Conservation (phyloP, 2,113 vertebrate species). For the Helogale parvula region DNA sequence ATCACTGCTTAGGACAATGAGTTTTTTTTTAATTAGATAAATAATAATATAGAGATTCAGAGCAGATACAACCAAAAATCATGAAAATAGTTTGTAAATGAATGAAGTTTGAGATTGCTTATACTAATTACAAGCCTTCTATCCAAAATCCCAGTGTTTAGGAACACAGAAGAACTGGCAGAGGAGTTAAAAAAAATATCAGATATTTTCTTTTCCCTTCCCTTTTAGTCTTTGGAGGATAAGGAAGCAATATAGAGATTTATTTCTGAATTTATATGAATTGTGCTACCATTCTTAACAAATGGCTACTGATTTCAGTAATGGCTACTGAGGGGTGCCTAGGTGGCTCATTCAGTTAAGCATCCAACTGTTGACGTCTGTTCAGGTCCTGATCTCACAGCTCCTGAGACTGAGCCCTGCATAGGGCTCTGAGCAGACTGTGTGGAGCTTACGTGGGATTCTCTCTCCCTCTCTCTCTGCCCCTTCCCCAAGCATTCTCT, state of each 20-base stretch:
- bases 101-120: slow-evolving; percentile 17
- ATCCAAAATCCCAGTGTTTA: slow-evolving; percentile 3
- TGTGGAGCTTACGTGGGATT: too few relatives aligned
- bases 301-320: neutral
- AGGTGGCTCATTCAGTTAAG: too few relatives aligned
- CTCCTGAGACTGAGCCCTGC: too few relatives aligned
- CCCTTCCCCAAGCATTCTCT: too few relatives aligned
- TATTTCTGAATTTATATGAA: slow-evolving; percentile 26
- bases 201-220: neutral
- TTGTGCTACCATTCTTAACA: slow-evolving; percentile 15
- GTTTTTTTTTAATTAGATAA: slow-evolving; percentile 9
- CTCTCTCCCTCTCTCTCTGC: too few relatives aligned
- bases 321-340: neutral
- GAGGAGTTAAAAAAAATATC: neutral
- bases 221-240: neutral
- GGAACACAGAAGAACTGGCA: neutral
- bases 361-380: too few relatives aligned
- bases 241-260: neutral
- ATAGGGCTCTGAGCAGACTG: too few relatives aligned
- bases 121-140: neutral
- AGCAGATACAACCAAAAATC: slow-evolving; percentile 39
- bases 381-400: too few relatives aligned
- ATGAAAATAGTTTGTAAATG: slow-evolving; percentile 15
- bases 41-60: neutral
- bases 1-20: neutral